phyloP scores from a whole-genome alignment of 2,113 vertebrate genomes.

The Melozone crissalis region DNA sequence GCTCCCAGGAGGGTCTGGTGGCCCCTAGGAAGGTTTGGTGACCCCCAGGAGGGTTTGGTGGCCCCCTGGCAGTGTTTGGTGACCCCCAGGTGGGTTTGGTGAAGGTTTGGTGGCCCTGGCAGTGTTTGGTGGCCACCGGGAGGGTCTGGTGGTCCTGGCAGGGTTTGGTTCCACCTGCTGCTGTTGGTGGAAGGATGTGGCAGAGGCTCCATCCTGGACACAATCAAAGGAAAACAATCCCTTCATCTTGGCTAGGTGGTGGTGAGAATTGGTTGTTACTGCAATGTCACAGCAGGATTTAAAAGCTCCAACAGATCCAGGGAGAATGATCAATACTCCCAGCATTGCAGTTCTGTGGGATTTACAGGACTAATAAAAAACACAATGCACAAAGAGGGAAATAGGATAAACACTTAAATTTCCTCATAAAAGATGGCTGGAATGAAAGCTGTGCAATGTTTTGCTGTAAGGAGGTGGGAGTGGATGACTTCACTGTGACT shows the following conservation, averaged over 20 bases:
- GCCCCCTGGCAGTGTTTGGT: too few relatives aligned
- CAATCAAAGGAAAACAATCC: neutral
- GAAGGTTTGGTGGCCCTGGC: too few relatives aligned
- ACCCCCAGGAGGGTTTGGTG: too few relatives aligned
- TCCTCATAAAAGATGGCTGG: neutral
- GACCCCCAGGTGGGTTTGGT: too few relatives aligned
- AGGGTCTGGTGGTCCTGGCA: too few relatives aligned
- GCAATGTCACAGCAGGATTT: neutral
- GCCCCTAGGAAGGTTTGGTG: too few relatives aligned
- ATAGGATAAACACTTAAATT: neutral
- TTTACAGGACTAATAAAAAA: neutral
- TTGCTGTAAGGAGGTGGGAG: neutral
- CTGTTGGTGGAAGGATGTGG: neutral
- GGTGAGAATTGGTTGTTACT: neutral
- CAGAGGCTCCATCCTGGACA: neutral
- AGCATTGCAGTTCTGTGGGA: neutral
- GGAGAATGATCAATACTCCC: neutral
- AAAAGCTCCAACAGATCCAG: neutral
- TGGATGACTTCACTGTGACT: neutral
- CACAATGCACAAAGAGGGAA: neutral
- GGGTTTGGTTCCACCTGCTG: too few relatives aligned
- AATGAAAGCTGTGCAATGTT: neutral
- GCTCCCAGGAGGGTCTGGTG: too few relatives aligned
- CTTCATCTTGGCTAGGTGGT: neutral
- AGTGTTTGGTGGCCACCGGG: too few relatives aligned